Evolutionary conservation across 2,888 invertebrate species (phyloP), one percentile per base, ranked within the genome.

Genomic region (Venusia cambrica): DNA sequence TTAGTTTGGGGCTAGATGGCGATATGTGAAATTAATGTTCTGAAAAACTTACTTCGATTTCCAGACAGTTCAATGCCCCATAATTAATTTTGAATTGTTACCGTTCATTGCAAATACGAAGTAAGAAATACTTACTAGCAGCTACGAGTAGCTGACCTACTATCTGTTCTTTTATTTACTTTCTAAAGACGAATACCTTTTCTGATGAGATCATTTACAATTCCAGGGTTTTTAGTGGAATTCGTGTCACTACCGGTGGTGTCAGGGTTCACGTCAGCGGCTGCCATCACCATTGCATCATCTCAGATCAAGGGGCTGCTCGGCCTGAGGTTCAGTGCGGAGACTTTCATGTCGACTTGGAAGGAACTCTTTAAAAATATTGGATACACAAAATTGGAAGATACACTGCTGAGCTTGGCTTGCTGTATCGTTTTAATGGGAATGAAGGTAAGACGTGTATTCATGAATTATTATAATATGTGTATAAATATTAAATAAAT

Each of bases 161-260:
- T n/a, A n/a, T n/a, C n/a, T 12, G 8, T 17, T 20, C 4, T 37
- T 17, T 16, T 10, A 17, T 6, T 14, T n/a, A n/a, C n/a, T n/a
- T n/a, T n/a, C n/a, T n/a, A n/a, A n/a, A n/a, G n/a, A n/a, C n/a
- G n/a, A n/a, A n/a, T n/a, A n/a, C n/a, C n/a, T n/a, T n/a, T n/a
- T n/a, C n/a, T n/a, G n/a, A 9, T 5, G 5, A 10, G 3, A 5
- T n/a, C 4, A 7, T 19, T 11, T 21, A 0, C 18, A 2, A 14
- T 72, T 72, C 1, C 73, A 92, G 92, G 93, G 29, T 93, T 93
- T 60, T 76, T 94, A 4, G 91, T 93, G 6, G 92, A 93, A 42
- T 93, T 93, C 53, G 92, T 94, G 2, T 93, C 93, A 0, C 73
- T 90, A 1, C 92, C 94, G 0, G 94, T 94, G 0, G 92, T 93